A percentile compares a stretch with the other conserved stretches of the same genome.
Evolutionary conservation across 2,888 invertebrate genomes (phyloP).

Genomic region (Acanthosoma haemorrhoidale): DNA sequence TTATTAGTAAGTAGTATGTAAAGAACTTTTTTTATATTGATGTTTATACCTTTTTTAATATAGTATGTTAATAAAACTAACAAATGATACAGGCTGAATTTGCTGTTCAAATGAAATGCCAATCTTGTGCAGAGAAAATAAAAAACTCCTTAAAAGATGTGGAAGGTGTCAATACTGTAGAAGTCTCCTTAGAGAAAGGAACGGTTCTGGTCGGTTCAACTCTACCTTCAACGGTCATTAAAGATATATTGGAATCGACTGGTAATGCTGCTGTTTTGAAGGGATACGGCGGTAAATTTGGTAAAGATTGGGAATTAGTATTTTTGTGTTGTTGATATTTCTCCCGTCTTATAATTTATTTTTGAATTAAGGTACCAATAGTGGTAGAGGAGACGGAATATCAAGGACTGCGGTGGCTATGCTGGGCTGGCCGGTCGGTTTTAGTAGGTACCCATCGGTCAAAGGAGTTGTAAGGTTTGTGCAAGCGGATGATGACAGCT

Average conservation of each 20-base stretch:
- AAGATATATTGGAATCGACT: constrained; percentile 53
- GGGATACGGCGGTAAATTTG: constrained; percentile 64
- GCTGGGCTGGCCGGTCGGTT: constrained; percentile 49
- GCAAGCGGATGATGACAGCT: constrained; percentile 54
- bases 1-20: background rate
- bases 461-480: constrained; percentile 74
- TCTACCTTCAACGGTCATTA: constrained; percentile 56
- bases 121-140: constrained; percentile 52
- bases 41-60: background rate
- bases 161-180: constrained; percentile 50
- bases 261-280: constrained; percentile 71
- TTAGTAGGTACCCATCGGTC: constrained; percentile 49
- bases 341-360: background rate
- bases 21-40: background rate
- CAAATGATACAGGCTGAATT: constrained; percentile 55
- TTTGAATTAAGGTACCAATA: constrained; percentile 37
- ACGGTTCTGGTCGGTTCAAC: constrained; percentile 64
- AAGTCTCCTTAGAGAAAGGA: constrained; percentile 57
- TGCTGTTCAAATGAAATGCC: constrained; percentile 59
- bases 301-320: constrained; percentile 19
- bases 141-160: constrained; percentile 47
- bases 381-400: background rate
- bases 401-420: constrained; percentile 65
- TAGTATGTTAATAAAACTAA: background rate
- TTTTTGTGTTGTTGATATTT: background rate